These are phyloP conservation scores for Muraenolepis orangiensis DNA, from an alignment of 2,797 vertebrate genomes.

Conservation along the genomic window DNA sequence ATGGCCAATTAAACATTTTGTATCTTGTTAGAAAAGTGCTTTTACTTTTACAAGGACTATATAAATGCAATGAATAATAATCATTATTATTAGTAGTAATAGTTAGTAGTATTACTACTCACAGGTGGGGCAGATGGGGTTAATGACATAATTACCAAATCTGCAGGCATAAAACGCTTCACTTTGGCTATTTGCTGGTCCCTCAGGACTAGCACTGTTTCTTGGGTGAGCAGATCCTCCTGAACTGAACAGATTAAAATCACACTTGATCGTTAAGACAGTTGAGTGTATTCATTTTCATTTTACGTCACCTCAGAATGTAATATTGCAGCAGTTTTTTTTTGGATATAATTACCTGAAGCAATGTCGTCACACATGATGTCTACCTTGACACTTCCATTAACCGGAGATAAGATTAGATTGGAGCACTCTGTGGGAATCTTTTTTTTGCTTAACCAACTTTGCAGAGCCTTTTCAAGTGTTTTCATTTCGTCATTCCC, in stretches of 20 bases:
- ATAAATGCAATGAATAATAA: too few relatives aligned
- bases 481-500: accelerated
- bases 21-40: too few relatives aligned
- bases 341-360: slow-evolving; percentile 38
- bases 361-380: slow-evolving; percentile 13
- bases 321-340: not conserved
- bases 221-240: not conserved
- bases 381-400: not conserved
- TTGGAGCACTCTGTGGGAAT: accelerated
- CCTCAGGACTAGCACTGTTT: not conserved
- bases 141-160: slow-evolving; percentile 13
- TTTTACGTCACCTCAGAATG: not conserved
- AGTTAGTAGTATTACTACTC: not conserved
- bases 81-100: too few relatives aligned
- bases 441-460: slow-evolving; percentile 10
- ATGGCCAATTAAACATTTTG: too few relatives aligned
- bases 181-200: not conserved
- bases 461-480: slow-evolving; percentile 36
- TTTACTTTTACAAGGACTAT: too few relatives aligned
- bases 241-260: not conserved
- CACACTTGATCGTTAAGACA: not conserved
- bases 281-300: not conserved
- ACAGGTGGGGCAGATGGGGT: not conserved
- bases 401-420: accelerated
- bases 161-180: accelerated